Conservation (phyloP, 2,797 vertebrate genomes). For the Rhadinocentrus ornatus region DNA sequence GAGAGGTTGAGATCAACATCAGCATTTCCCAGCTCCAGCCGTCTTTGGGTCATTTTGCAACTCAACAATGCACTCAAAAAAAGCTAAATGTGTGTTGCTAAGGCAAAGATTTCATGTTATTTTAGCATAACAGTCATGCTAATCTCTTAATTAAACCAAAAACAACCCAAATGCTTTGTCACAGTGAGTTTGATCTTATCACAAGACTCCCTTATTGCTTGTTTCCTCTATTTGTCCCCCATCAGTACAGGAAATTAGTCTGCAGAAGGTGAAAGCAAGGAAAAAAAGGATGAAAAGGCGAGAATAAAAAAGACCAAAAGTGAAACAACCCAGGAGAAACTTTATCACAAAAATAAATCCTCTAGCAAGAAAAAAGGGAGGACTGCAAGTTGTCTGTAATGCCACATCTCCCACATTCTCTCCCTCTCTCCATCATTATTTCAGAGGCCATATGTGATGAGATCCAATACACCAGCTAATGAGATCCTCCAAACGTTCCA, state of each 20-base stretch:
- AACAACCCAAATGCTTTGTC: not conserved
- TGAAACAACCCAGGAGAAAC: slow-evolving; percentile 23
- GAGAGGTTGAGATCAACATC: not conserved
- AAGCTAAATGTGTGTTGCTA: too few relatives aligned
- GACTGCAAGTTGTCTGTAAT: slow-evolving; percentile 22
- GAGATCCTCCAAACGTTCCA: slow-evolving; percentile 89
- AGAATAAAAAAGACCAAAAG: slow-evolving; percentile 7
- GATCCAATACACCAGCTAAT: slow-evolving; percentile 85
- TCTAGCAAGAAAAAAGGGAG: not conserved
- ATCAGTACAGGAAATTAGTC: slow-evolving; percentile 35
- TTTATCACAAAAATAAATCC: slow-evolving; percentile 35
- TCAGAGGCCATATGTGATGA: slow-evolving; percentile 95
- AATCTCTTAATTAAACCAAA: not conserved
- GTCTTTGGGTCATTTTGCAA: slow-evolving; percentile 1
- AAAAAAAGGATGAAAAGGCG: slow-evolving; percentile 1
- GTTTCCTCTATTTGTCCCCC: slow-evolving; percentile 29
- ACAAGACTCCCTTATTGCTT: not conserved
- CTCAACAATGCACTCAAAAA: not conserved
- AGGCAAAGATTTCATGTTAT: too few relatives aligned
- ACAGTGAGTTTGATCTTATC: not conserved
- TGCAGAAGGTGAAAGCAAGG: slow-evolving; percentile 13
- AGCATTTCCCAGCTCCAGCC: too few relatives aligned
- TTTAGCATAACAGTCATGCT: not conserved
- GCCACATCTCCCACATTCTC: not conserved
- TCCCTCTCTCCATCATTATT: slow-evolving; percentile 8